Base-by-base conservation (phyloP, 35 echinoderm and acorn worm genomes). In the Patiria miniata region DNA sequence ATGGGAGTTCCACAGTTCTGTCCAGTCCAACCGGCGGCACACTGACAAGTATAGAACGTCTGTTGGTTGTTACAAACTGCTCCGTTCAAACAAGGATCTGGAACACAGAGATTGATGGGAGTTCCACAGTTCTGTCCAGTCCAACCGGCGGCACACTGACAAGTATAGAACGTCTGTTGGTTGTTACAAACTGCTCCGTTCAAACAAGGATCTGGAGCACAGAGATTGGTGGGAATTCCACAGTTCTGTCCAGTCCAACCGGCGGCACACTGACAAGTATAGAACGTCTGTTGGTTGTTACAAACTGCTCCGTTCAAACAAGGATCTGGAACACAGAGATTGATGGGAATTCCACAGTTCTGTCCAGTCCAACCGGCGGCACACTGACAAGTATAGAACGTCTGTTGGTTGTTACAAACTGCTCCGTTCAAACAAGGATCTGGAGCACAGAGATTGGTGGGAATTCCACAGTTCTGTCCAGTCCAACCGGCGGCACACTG, bases 351-450 rank as follows among this genome's bases (percentile, higher is more conserved):
- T 39, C 38, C 81, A 80, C 93, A 95, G 73, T 95, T 87, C 78
- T 56, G 76, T 58, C 93, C 93, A 18, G 65, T 78, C 52, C 83
- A 94, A 54, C 89, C 93, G 23, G 60, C 37, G 29, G 80, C 44
- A 87, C 93, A 95, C 22, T 80, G 55, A 54, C 93, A 95, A 14
- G 81, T 73, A 73, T 95, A 95, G 37, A 78, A 85, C 21, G 79
- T 91, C 85, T 91, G 77, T 50, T 88, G 51, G 33, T 81, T 82
- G 42, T 44, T 58, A 56, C 89, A 95, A 17, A 80, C 87, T 14
- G 83, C 93, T 79, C 90, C 85, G 81, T 95, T 95, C 81, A 78
- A 79, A 51, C 93, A 95, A 23, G 89, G 86, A 21, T 33, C 68
- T 14, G 82, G 39, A 30, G 36, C 81, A 87, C 93, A 95, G 8